These are phyloP conservation scores for Mythimna pallens DNA, from an alignment of 2,888 invertebrate species.

Conservation along the genomic window DNA sequence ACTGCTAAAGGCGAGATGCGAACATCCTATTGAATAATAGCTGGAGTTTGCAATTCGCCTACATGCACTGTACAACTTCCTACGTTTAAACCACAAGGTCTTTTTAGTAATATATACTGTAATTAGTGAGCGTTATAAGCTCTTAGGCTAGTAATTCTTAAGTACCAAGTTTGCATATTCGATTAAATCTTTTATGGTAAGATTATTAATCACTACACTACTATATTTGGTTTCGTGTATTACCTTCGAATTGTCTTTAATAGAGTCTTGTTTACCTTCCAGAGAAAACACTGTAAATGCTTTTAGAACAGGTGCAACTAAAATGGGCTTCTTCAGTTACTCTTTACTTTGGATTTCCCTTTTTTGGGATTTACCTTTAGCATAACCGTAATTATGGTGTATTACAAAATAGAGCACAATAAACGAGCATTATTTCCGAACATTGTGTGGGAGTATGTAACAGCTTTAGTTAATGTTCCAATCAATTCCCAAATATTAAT, in stretches of 20 bases:
- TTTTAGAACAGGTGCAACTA: constrained; percentile 19
- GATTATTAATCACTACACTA: constrained; percentile 36
- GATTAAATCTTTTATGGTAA: constrained; percentile 41
- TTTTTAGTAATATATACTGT: constrained; percentile 31
- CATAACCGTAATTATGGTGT: neutral
- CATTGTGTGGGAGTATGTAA: constrained; percentile 21
- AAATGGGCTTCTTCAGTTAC: neutral
- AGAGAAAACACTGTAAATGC: constrained; percentile 25
- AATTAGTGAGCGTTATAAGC: constrained; percentile 48
- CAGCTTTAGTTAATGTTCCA: constrained; percentile 52
- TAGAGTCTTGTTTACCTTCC: constrained; percentile 31
- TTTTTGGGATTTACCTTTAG: neutral
- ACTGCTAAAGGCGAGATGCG: constrained; percentile 42
- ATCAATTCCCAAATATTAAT: constrained; percentile 61
- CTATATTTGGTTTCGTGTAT: constrained; percentile 35
- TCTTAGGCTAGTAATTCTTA: constrained; percentile 27
- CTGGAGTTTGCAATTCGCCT: constrained; percentile 61
- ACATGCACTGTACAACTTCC: constrained; percentile 57
- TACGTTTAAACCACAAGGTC: constrained; percentile 66
- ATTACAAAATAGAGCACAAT: constrained; percentile 13
- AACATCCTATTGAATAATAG: constrained; percentile 64
- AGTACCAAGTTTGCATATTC: constrained; percentile 43
- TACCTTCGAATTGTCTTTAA: constrained; percentile 40
- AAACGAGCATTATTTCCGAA: constrained; percentile 14
- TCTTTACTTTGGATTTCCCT: neutral